Conservation (phyloP, 2,797 vertebrate genomes). For the Sardinella longiceps region DNA sequence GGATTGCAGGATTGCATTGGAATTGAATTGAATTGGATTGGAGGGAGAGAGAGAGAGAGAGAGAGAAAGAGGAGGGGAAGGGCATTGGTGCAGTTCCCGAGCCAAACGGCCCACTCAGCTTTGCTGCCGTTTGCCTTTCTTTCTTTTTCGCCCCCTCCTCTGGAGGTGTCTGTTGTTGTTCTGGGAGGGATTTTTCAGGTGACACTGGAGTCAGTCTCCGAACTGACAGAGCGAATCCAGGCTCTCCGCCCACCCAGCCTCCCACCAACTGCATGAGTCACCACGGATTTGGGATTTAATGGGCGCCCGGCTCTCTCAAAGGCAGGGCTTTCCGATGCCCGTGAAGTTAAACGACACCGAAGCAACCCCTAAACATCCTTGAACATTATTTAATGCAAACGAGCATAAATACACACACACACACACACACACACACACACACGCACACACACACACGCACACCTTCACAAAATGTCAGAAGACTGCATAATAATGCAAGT, state of each 20-base stretch:
- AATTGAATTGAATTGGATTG: background rate
- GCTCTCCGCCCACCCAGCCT: background rate
- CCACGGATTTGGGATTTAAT: background rate
- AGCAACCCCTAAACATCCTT: background rate
- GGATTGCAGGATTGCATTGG: background rate
- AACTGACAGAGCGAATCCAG: background rate
- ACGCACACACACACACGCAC: no score
- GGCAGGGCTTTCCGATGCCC: background rate
- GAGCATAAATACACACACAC: background rate
- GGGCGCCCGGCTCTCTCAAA: background rate
- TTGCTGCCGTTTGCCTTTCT: background rate
- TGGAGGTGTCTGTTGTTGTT: background rate
- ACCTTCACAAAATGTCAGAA: background rate
- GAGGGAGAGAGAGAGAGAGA: background rate
- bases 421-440: no score
- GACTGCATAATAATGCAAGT: background rate
- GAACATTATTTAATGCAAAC: background rate
- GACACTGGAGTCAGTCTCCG: slow-evolving; percentile 11
- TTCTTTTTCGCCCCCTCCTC: no score
- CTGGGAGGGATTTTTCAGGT: background rate
- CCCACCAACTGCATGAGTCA: background rate
- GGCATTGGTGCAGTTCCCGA: background rate
- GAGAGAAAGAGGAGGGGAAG: background rate
- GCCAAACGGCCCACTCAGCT: background rate
- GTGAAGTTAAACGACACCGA: background rate